Conservation (phyloP, 2,888 invertebrate genomes). For the Caenorhabditis sp. region DNA sequence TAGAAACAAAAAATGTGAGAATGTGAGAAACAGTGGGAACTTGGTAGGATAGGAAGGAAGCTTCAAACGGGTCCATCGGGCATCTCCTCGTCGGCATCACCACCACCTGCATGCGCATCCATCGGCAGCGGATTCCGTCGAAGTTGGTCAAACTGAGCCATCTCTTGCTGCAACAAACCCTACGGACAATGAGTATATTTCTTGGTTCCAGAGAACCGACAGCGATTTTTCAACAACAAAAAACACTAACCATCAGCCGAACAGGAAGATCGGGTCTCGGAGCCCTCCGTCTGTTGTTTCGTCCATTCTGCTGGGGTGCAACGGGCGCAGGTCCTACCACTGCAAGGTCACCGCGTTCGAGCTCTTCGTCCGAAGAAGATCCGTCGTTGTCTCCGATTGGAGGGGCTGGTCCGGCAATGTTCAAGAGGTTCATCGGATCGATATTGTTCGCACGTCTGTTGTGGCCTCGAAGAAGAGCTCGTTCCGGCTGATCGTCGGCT, state of each 20-base stretch:
- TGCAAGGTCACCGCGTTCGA: too few species aligned
- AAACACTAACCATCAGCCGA: slow-evolving; percentile 32
- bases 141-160: slow-evolving; percentile 30
- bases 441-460: slow-evolving; percentile 8
- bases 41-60: background rate
- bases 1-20: background rate
- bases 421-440: background rate
- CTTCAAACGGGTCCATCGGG: slow-evolving; percentile 30
- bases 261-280: slow-evolving; percentile 36
- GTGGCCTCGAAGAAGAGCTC: background rate
- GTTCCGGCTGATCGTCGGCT: slow-evolving; percentile 14
- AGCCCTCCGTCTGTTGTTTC: slow-evolving; percentile 26
- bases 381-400: slow-evolving; percentile 32
- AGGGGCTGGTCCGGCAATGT: background rate
- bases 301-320: slow-evolving; percentile 12
- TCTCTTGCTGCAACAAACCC: slow-evolving; percentile 48
- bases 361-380: slow-evolving; percentile 33
- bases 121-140: background rate
- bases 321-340: slow-evolving; percentile 18
- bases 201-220: too few species aligned
- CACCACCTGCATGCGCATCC: slow-evolving; percentile 16
- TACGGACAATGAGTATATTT: background rate
- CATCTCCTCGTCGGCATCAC: slow-evolving; percentile 50
- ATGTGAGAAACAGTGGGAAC: too few species aligned
- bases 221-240: background rate